phyloP scores from a whole-genome alignment of 2,888 invertebrate species.

The Acrobeloides nanus region DNA sequence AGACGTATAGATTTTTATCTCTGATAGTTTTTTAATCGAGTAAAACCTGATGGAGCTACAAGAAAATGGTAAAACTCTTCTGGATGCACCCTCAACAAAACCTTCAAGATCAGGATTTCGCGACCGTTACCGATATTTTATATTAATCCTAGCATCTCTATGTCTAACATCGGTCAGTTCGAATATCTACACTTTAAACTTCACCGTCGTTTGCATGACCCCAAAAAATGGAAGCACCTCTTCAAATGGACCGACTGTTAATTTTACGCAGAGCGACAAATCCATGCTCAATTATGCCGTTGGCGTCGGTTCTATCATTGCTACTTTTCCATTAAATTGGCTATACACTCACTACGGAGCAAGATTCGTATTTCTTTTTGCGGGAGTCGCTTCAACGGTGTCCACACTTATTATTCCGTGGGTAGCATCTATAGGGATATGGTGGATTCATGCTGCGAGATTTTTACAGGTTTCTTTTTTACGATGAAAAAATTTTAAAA shows the following conservation, averaged over 20 bases:
- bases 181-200: constrained; percentile 43
- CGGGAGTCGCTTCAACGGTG: constrained; percentile 13
- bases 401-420: constrained; percentile 18
- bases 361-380: constrained; percentile 20
- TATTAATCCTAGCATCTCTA: constrained; percentile 14
- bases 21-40: too few species aligned
- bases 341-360: constrained; percentile 39
- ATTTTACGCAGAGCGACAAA: constrained; percentile 26
- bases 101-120: too few species aligned
- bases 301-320: constrained; percentile 37
- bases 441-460: too few species aligned
- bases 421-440: too few species aligned
- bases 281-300: constrained; percentile 35
- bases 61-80: too few species aligned
- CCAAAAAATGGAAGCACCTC: too few species aligned
- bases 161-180: constrained; percentile 36
- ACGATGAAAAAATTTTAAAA: too few species aligned
- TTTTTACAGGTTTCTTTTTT: neutral
- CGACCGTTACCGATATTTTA: constrained; percentile 17
- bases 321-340: constrained; percentile 40
- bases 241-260: constrained; percentile 3
- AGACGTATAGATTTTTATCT: too few species aligned
- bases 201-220: constrained; percentile 46
- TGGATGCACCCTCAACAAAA: too few species aligned
- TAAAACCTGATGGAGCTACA: too few species aligned